Evolutionary conservation across 2,888 invertebrate species (phyloP), one percentile per base, ranked within the genome.

Genomic region (Drosophila testacea): DNA sequence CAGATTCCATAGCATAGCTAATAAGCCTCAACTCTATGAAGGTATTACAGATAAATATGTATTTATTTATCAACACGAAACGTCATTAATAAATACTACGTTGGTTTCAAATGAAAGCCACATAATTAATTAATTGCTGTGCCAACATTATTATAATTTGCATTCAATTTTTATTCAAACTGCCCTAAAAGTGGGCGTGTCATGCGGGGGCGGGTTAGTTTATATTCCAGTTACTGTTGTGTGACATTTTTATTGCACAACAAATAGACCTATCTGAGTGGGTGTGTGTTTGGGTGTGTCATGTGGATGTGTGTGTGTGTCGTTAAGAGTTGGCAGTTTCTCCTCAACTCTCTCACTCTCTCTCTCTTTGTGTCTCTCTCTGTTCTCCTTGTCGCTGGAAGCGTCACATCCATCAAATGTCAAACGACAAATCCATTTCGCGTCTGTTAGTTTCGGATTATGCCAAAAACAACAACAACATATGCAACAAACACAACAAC

Each of bases 361-460:
- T 22, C 30, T 30, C 13, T 6, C 9, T 10, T 1, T 4, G n/a
- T 11, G 4, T 42, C 46, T 66, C 52, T 38, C 16, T n/a, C 50
- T 42, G 44, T 41, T 64, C 64, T 27, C 6, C 27, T 16, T 50
- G 41, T 38, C 38, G 56, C 11, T 70, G 69, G 72, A 71, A 47
- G 36, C 69, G 44, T 61, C 77, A 70, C 72, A 86, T 84, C 82
- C 82, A 84, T 84, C 85, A 84, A 77, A 62, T 87, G 84, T 84
- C 84, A 84, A 82, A 78, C 76, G 80, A 83, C 82, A 83, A 82
- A 84, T 72, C 79, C 75, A 81, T 84, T 81, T 82, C 81, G 85
- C 82, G 81, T 81, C 73, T 87, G 79, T 78, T 82, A 77, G 80
- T 79, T 81, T 81, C 73, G 70, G 83, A 81, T 81, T 81, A 77